These are phyloP conservation scores for Alloplasta piceator DNA, from an alignment of 2,888 invertebrate genomes.

Conservation along the genomic window DNA sequence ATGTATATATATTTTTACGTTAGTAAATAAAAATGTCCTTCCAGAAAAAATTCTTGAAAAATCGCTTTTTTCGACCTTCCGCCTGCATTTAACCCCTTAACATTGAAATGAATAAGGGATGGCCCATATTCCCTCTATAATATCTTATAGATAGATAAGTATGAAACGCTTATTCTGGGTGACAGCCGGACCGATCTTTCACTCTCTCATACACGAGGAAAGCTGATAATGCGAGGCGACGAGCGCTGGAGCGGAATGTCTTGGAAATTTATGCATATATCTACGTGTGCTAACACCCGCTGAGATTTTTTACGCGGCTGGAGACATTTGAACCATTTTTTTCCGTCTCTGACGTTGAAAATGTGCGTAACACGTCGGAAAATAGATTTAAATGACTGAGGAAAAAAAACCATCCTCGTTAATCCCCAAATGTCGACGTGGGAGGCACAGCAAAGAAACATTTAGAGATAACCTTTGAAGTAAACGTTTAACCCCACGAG, in stretches of 20 bases:
- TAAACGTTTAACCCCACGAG: no score
- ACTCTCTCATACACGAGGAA: constrained; percentile 41
- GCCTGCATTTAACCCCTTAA: no score
- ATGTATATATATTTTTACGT: no score
- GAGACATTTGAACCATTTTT: constrained; percentile 22
- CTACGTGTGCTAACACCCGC: constrained; percentile 41
- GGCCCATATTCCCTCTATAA: no score
- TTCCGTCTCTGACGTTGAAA: not conserved
- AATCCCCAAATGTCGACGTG: not conserved
- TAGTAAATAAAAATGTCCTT: no score
- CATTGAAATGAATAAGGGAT: no score
- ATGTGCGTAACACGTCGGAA: not conserved
- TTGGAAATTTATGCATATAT: constrained; percentile 26
- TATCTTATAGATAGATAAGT: not conserved
- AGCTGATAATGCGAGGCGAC: constrained; percentile 56
- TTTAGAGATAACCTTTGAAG: no score
- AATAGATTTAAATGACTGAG: not conserved
- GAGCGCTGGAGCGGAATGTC: constrained; percentile 39
- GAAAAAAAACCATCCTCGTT: not conserved
- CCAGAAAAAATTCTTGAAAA: no score
- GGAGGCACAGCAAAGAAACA: no score
- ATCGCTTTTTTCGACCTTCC: no score
- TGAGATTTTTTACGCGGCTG: constrained; percentile 43
- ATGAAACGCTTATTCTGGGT: not conserved
- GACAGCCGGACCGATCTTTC: constrained; percentile 43